Percentiles rank a stretch among this genome's conserved stretches.
phyloP scores from a whole-genome alignment of 30 jellyfish, hydroid and myxozoan genomes.

The Aurelia aurita region DNA sequence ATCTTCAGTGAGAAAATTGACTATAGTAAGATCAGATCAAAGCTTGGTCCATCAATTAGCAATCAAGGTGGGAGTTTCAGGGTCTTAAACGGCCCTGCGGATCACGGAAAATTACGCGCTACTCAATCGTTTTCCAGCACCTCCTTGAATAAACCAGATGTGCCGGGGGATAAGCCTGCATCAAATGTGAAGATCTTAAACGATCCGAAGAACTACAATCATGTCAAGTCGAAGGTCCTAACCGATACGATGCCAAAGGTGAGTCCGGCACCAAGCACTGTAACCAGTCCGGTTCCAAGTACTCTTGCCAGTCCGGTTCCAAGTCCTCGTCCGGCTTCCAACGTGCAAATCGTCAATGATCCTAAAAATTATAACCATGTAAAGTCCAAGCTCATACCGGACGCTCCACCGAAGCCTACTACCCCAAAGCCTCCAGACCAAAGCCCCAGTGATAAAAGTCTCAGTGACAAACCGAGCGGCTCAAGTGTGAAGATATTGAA shows the following conservation, averaged over 20 bases:
- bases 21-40: slow-evolving; percentile 34
- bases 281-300: no score
- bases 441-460: no score
- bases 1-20: slow-evolving; percentile 38
- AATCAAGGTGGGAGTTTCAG: slow-evolving; percentile 15
- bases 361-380: slow-evolving; percentile 52
- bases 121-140: no score
- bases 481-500: no score
- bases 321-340: slow-evolving; percentile 8
- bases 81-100: slow-evolving; percentile 35
- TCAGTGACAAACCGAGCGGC: no score
- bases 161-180: slow-evolving; percentile 23
- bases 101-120: no score
- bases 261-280: no score
- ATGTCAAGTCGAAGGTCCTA: slow-evolving; percentile 33
- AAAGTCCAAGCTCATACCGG: slow-evolving; percentile 11
- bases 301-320: not conserved
- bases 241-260: no score
- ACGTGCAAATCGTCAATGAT: slow-evolving; percentile 45
- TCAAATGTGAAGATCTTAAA: slow-evolving; percentile 48
- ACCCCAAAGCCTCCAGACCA: no score
- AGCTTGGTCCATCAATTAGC: not conserved
- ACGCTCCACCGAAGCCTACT: no score
- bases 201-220: slow-evolving; percentile 51
- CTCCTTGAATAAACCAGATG: slow-evolving; percentile 7